These are phyloP conservation scores for Betta splendens DNA, from an alignment of 2,797 vertebrate genomes.

Conservation along the genomic window DNA sequence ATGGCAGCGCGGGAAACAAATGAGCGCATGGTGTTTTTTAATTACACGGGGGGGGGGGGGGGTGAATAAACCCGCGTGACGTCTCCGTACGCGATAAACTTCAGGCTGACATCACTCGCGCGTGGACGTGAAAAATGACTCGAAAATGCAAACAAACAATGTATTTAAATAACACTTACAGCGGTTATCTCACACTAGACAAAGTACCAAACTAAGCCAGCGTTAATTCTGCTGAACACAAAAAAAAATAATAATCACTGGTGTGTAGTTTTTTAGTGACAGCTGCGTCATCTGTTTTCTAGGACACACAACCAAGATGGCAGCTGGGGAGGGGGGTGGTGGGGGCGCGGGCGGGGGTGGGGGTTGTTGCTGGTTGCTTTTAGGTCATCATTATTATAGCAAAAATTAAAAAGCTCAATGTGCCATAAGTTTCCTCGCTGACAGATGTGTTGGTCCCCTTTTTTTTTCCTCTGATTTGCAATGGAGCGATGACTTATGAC, in stretches of 20 bases:
- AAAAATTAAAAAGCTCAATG: conserved; percentile 82
- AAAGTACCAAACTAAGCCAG: conserved; percentile 75
- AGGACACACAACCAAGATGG: conserved; percentile 82
- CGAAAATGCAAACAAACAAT: conserved; percentile 53
- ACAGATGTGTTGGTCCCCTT: conserved; percentile 77
- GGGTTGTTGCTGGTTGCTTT: conserved; percentile 62
- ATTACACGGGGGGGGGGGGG: conserved; percentile 37
- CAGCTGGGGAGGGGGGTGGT: conserved; percentile 64
- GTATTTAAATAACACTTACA: conserved; percentile 57
- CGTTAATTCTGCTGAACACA: conserved; percentile 77
- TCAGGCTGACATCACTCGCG: conserved; percentile 36
- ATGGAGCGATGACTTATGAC: conserved; percentile 61
- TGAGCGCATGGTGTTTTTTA: conserved; percentile 20
- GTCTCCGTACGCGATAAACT: conserved; percentile 43
- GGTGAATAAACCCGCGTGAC: conserved; percentile 44
- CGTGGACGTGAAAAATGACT: conserved; percentile 50
- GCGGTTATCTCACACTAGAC: conserved; percentile 68
- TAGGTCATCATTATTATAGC: conserved; percentile 81
- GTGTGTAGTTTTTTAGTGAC: conserved; percentile 80
- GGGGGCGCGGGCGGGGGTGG: neutral
- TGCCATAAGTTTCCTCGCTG: conserved; percentile 77
- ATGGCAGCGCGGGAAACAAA: conserved; percentile 26
- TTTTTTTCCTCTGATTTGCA: too few species aligned
- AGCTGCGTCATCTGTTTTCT: conserved; percentile 84
- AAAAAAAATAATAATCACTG: conserved; percentile 69